Conservation (phyloP, 1,140 invertebrate genomes). For the Drosophila novamexicana region DNA sequence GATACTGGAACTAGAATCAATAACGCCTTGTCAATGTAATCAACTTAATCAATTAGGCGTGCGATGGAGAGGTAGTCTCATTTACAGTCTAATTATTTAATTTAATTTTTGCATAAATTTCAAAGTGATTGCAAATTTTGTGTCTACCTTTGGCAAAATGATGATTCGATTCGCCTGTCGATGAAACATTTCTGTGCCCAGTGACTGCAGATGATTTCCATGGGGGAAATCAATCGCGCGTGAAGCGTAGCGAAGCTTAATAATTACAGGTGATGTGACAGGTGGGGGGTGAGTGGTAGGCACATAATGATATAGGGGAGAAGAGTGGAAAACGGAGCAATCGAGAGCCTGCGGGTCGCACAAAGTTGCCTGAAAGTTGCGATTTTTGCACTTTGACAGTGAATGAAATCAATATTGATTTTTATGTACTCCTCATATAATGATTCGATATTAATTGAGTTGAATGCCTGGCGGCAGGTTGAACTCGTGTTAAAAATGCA, state of each 20-base stretch:
- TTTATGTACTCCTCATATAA: conserved; percentile 34
- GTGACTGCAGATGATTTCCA: conserved; percentile 25
- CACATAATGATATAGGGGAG: conserved; percentile 1
- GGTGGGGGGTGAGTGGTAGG: background rate
- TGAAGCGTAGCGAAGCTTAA: conserved; percentile 50
- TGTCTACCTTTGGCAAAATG: conserved; percentile 8
- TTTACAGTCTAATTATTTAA: conserved; percentile 67
- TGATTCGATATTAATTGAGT: conserved; percentile 61
- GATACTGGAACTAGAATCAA: conserved; percentile 26
- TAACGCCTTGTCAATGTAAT: conserved; percentile 56
- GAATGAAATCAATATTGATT: conserved; percentile 75
- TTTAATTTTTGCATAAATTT: conserved; percentile 69
- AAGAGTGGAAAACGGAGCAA: conserved; percentile 1
- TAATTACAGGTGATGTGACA: conserved; percentile 64
- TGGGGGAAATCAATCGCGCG: conserved; percentile 66
- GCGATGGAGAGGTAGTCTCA: conserved; percentile 25
- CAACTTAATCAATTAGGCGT: conserved; percentile 72
- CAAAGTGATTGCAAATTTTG: conserved; percentile 32
- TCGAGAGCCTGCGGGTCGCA: conserved; percentile 34
- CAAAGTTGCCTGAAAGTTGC: conserved; percentile 50
- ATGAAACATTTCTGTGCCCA: conserved; percentile 35
- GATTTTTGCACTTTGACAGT: conserved; percentile 62
- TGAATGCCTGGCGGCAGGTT: conserved; percentile 30
- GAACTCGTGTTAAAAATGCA: conserved; percentile 46
- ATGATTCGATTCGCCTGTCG: conserved; percentile 5